These are phyloP conservation scores for Petrocephalus zakoni DNA, from an alignment of 2,113 vertebrate genomes.

Conservation along the genomic window DNA sequence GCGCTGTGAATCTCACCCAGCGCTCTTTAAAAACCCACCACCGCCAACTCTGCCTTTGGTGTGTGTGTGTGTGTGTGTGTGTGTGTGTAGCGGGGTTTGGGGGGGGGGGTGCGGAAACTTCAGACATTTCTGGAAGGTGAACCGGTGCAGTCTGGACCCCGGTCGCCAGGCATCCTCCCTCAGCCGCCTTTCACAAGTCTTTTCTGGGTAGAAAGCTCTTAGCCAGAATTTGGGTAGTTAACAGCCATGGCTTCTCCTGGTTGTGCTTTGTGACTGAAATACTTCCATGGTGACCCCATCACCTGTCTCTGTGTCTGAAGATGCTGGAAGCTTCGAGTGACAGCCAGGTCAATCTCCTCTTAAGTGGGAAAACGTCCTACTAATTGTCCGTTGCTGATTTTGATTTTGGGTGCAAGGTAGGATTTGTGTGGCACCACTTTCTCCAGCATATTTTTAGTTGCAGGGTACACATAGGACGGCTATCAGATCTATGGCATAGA, in stretches of 20 bases:
- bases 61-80: not conserved
- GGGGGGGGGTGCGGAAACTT: not conserved
- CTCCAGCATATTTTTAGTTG: not conserved
- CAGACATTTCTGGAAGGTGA: not conserved
- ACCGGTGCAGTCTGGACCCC: not conserved
- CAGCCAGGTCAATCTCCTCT: not conserved
- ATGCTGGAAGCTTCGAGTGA: not conserved
- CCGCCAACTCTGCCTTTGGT: not conserved
- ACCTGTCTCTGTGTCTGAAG: not conserved
- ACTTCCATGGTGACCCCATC: not conserved
- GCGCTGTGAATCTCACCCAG: not conserved
- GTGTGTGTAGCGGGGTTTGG: too few relatives aligned
- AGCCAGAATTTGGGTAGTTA: not conserved
- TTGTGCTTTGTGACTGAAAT: not conserved
- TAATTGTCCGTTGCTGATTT: not conserved
- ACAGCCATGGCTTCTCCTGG: not conserved
- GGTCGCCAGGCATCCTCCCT: not conserved
- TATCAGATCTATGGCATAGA: not conserved
- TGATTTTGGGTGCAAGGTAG: not conserved
- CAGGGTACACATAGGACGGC: not conserved
- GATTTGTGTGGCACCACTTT: not conserved
- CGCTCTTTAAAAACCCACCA: not conserved
- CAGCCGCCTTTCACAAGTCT: not conserved
- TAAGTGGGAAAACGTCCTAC: not conserved
- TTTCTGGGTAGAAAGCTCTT: not conserved